phyloP scores from a whole-genome alignment of 2,888 invertebrate genomes.

The Drosophila merina region DNA sequence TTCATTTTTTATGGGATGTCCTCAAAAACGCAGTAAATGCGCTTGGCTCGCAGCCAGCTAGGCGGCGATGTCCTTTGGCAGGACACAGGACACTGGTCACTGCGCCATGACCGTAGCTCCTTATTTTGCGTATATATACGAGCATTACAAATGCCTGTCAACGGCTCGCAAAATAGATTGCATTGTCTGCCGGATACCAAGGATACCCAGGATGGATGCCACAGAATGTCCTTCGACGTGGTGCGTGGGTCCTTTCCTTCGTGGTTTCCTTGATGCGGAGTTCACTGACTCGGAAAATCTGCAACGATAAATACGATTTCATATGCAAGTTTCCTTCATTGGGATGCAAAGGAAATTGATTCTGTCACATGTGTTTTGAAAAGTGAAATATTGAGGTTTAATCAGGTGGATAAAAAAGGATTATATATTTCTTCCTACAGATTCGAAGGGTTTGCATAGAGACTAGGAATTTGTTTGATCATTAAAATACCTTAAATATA shows the following conservation, averaged over 20 bases:
- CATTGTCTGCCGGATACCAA: conserved; percentile 37
- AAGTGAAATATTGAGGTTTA: conserved; percentile 11
- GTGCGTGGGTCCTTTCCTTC: conserved; percentile 15
- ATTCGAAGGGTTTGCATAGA: too few relatives aligned
- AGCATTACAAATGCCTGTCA: conserved; percentile 60
- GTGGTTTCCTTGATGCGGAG: conserved; percentile 41
- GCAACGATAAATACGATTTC: conserved; percentile 28
- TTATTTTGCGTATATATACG: conserved; percentile 18
- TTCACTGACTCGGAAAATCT: conserved; percentile 66
- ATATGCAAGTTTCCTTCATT: conserved; percentile 54
- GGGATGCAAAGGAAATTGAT: conserved; percentile 8
- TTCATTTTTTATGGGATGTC: conserved; percentile 59
- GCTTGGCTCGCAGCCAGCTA: conserved; percentile 68
- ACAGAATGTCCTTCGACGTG: conserved; percentile 36
- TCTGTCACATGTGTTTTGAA: conserved; percentile 5
- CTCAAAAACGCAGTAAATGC: conserved; percentile 66
- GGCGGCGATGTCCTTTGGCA: conserved; percentile 52
- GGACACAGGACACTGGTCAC: conserved; percentile 32
- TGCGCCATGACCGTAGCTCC: conserved; percentile 29
- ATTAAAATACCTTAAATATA: too few relatives aligned
- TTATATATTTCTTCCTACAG: too few relatives aligned
- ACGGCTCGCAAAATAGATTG: conserved; percentile 65
- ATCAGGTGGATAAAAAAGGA: conserved; percentile 23
- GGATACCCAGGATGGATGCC: conserved; percentile 28
- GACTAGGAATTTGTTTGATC: too few relatives aligned